Evolutionary conservation across 2,797 vertebrate genomes (phyloP), one percentile per base, ranked within the genome.

Genomic region (Atherinosoma microstoma): DNA sequence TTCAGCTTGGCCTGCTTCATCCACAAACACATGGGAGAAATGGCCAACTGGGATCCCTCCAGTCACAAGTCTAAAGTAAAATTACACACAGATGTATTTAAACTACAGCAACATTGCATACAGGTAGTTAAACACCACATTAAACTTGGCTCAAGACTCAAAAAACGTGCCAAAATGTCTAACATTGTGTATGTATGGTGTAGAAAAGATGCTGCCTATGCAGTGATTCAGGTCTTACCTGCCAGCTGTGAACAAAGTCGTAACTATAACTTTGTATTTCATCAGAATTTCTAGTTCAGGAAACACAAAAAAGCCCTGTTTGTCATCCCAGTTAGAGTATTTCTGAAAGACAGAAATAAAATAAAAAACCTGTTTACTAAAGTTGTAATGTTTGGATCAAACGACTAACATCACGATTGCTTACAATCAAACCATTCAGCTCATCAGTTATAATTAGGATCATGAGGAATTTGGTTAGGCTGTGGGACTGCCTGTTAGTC

Each of bases 11-110:
- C 97, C 97, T 0, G 94, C 95, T 84, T 99, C 98, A 0, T 99
- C 98, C 3, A 99, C 93, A 88, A 99, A 99, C 77, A 99, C 90
- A 3, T 99, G 96, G 24, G 96, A 94, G 87, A 98, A 98, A 84
- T 95, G 96, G 6, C 93, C 92, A 0, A 77, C 70, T 15, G 94
- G 93, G 67, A 99, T 92, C 53, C 94, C 93, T 58, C 93, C 94
- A 0, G 96, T 94, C 38, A 92, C 96, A 74, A 98, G 90, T 84
- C 98, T 99, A 69, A 65, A 82, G 1, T 47, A 24, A 53, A 42
- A 67, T 32, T 2, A 74, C 59, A 80, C 7, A 67, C 10, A 54
- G 34, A 22, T 60, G 15, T 53, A 9, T 32, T 53, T 13, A 27
- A 24, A 35, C 1, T 0, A 16, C 4, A 69, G 29, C 8, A 34